phyloP scores from a whole-genome alignment of 2,888 invertebrate species.

The Coelinius sp. region DNA sequence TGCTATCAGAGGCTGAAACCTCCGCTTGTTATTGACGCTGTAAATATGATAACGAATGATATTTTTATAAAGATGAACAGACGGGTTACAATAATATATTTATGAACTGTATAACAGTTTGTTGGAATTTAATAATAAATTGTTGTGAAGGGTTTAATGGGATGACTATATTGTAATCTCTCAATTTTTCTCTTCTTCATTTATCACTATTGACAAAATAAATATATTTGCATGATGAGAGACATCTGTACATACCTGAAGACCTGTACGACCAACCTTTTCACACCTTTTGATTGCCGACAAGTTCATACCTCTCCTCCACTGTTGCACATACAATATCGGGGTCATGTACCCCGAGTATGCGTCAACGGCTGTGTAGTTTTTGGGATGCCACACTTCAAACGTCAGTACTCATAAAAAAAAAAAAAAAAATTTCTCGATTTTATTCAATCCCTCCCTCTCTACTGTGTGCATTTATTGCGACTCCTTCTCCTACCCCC shows the following conservation, averaged over 20 bases:
- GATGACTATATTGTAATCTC: no score
- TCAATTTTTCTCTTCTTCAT: no score
- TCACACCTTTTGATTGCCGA: background rate
- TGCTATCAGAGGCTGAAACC: background rate
- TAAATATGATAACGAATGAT: slow-evolving; percentile 53
- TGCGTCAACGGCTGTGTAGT: background rate
- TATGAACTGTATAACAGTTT: background rate
- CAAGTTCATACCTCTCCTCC: background rate
- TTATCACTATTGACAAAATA: no score
- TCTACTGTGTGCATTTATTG: background rate
- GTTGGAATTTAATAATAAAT: slow-evolving; percentile 9
- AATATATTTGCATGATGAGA: background rate
- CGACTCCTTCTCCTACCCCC: no score
- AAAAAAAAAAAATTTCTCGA: slow-evolving; percentile 16
- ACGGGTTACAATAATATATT: slow-evolving; percentile 62
- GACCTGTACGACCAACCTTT: background rate
- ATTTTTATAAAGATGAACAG: slow-evolving; percentile 58
- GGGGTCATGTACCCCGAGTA: slow-evolving; percentile 14
- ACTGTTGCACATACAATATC: background rate
- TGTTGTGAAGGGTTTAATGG: background rate
- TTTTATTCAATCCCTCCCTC: background rate
- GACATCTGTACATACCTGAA: background rate
- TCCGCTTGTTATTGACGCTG: slow-evolving; percentile 56
- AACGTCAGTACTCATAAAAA: slow-evolving; percentile 13
- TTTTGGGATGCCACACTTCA: background rate